Conservation (phyloP, 2,797 vertebrate species). For the Acridotheres tristis region DNA sequence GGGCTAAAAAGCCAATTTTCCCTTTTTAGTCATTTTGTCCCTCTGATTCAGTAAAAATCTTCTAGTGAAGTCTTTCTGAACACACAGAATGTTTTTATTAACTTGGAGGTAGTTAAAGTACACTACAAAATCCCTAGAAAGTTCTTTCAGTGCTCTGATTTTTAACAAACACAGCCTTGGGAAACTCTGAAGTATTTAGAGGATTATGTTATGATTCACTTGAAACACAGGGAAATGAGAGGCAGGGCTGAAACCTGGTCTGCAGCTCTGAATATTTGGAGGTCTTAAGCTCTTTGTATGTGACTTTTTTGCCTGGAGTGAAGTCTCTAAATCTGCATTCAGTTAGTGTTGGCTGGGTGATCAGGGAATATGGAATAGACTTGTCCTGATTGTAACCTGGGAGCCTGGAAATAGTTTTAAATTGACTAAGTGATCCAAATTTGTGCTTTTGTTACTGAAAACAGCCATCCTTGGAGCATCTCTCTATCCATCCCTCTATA, state of each 20-base stretch:
- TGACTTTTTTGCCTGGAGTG: not conserved
- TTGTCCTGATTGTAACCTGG: not conserved
- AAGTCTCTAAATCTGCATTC: not conserved
- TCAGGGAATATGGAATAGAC: not conserved
- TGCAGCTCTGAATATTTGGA: not conserved
- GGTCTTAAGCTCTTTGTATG: not conserved
- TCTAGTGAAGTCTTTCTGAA: not conserved
- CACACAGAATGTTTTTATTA: not conserved
- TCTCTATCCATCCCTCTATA: rapidly evolving
- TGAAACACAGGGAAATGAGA: not conserved
- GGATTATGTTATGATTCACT: constrained; percentile 11
- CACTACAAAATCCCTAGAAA: constrained; percentile 1
- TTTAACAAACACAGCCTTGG: constrained; percentile 13
- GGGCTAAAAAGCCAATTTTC: not conserved
- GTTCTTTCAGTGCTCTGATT: not conserved
- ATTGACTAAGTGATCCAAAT: not conserved
- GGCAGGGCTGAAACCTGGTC: not conserved
- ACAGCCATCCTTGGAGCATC: not conserved
- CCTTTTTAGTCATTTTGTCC: not conserved
- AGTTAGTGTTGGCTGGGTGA: not conserved
- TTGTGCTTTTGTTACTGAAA: not conserved
- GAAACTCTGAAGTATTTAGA: constrained; percentile 4
- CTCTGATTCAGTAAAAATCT: not conserved
- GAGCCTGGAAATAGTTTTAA: not conserved
- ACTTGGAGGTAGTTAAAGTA: not conserved